These are phyloP conservation scores for Apoda limacodes DNA, from an alignment of 2,888 invertebrate genomes.

Conservation along the genomic window DNA sequence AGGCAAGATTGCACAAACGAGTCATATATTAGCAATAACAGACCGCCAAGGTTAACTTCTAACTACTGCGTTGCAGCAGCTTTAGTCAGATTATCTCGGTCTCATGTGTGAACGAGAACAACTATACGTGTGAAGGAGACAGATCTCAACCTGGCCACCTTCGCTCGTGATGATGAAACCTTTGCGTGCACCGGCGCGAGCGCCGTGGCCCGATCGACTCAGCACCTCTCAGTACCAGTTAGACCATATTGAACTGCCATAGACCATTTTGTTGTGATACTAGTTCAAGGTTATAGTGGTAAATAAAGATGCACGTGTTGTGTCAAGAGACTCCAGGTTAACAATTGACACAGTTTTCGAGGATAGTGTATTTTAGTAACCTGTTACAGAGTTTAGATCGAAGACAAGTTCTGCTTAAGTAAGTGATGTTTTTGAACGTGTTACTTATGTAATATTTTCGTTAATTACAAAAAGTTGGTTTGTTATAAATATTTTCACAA, in stretches of 20 bases:
- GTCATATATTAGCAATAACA: conserved; percentile 57
- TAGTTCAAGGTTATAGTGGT: conserved; percentile 55
- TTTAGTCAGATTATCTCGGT: conserved; percentile 26
- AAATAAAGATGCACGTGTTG: conserved; percentile 33
- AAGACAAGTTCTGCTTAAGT: no score
- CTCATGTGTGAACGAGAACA: conserved; percentile 22
- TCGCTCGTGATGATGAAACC: conserved; percentile 54
- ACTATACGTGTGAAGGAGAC: conserved; percentile 38
- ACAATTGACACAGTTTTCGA: no score
- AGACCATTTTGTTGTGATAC: conserved; percentile 30
- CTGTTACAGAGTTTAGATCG: no score
- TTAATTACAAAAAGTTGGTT: no score
- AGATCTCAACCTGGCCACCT: conserved; percentile 27
- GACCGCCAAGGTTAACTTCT: conserved; percentile 55
- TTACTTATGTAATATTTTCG: no score
- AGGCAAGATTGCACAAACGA: conserved; percentile 52
- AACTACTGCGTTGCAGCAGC: conserved; percentile 34
- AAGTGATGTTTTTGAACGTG: no score
- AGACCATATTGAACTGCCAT: conserved; percentile 36
- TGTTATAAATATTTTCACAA: no score
- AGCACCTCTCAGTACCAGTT: conserved; percentile 37
- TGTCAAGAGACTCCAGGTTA: no score
- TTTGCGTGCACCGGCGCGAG: conserved; percentile 44
- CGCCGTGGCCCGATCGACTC: conserved; percentile 30
- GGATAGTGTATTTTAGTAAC: no score